phyloP scores from a whole-genome alignment of 2,113 vertebrate genomes.

The Lanius collurio region DNA sequence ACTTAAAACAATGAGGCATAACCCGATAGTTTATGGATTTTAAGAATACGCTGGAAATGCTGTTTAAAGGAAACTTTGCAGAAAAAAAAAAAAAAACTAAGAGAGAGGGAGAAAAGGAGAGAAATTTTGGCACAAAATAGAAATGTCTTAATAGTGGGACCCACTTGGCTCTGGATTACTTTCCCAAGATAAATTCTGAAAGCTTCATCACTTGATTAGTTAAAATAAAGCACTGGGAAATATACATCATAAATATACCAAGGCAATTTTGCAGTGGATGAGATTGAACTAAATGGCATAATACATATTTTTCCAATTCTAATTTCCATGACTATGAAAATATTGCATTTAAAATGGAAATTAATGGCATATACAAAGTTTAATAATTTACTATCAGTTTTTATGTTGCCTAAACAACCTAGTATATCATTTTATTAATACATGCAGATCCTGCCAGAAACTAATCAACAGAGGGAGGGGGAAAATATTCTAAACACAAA shows the following conservation, averaged over 20 bases:
- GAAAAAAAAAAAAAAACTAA: not conserved
- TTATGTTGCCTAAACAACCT: not conserved
- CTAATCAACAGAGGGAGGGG: not conserved
- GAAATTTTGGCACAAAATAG: not conserved
- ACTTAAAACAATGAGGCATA: not conserved
- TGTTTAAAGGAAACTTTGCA: not conserved
- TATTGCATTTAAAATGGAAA: constrained; percentile 10
- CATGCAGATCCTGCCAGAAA: not conserved
- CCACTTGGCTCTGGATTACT: not conserved
- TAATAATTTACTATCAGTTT: not conserved
- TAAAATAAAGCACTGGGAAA: not conserved
- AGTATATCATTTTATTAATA: not conserved
- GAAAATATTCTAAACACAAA: not conserved
- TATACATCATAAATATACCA: not conserved
- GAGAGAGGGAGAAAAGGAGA: not conserved
- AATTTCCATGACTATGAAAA: not conserved
- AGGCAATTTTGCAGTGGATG: not conserved
- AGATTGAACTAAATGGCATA: not conserved
- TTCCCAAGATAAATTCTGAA: not conserved
- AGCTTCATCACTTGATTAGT: not conserved
- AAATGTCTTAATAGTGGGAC: not conserved
- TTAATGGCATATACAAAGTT: not conserved
- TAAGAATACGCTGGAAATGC: not conserved
- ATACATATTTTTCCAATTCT: not conserved
- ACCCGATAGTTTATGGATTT: not conserved